These are phyloP conservation scores for Drosophila athabasca DNA, from an alignment of 1,140 invertebrate genomes.

Conservation along the genomic window DNA sequence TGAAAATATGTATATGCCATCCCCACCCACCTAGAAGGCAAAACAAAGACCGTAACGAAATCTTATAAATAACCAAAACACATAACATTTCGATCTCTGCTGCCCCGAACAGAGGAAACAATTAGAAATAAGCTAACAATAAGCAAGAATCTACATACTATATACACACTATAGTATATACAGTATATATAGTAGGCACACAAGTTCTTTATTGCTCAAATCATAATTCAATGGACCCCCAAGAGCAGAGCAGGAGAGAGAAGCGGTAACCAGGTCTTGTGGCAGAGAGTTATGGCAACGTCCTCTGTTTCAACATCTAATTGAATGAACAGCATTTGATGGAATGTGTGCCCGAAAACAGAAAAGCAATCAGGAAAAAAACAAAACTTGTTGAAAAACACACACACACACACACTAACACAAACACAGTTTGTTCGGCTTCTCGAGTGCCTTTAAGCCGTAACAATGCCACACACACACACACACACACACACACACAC, in stretches of 20 bases:
- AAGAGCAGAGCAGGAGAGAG: not conserved
- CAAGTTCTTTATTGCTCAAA: slow-evolving; percentile 18
- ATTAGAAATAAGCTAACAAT: slow-evolving; percentile 31
- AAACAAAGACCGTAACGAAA: slow-evolving; percentile 12
- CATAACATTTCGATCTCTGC: slow-evolving; percentile 9
- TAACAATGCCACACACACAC: slow-evolving; percentile 22
- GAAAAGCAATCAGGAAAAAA: slow-evolving; percentile 38
- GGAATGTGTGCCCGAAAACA: slow-evolving; percentile 42
- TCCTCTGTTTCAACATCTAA: slow-evolving; percentile 46
- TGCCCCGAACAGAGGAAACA: slow-evolving; percentile 17
- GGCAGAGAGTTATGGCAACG: slow-evolving; percentile 40
- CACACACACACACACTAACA: slow-evolving; percentile 26
- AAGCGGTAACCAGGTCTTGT: not conserved
- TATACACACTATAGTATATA: too few species aligned
- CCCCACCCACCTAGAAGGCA: too few species aligned
- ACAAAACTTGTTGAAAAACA: slow-evolving; percentile 46
- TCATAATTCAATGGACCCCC: slow-evolving; percentile 18
- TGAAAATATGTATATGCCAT: too few species aligned
- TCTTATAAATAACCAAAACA: slow-evolving; percentile 25
- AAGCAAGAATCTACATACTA: slow-evolving; percentile 1
- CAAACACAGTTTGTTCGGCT: slow-evolving; percentile 30
- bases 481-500: too few species aligned
- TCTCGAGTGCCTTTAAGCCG: slow-evolving; percentile 33
- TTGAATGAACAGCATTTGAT: slow-evolving; percentile 48
- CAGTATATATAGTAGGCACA: not conserved